phyloP scores from a whole-genome alignment of 2,888 invertebrate species.

The Drosophila anomelani region DNA sequence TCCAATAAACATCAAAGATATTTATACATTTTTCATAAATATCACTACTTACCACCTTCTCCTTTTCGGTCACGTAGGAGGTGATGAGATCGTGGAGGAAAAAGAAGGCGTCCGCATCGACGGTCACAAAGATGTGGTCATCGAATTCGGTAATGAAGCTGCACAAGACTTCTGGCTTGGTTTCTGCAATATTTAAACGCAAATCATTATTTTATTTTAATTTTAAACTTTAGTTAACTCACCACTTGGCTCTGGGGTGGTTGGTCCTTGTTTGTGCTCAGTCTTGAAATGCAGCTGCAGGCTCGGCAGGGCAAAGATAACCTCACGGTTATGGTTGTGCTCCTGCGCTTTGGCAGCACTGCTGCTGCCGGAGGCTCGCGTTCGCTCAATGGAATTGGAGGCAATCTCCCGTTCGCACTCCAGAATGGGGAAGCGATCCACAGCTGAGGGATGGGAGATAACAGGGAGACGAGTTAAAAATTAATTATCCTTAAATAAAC shows the following conservation, averaged over 20 bases:
- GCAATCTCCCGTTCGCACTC: conserved; percentile 90
- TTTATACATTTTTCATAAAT: background rate
- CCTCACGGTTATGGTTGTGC: conserved; percentile 94
- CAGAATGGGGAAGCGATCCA: conserved; percentile 95
- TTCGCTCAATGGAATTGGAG: conserved; percentile 86
- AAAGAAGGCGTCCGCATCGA: conserved; percentile 99
- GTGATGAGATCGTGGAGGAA: conserved; percentile 98
- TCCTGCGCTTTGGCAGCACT: conserved; percentile 88
- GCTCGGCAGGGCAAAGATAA: conserved; percentile 98
- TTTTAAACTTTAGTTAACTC: background rate
- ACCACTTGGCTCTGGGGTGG: conserved; percentile 89
- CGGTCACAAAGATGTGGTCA: conserved; percentile 98
- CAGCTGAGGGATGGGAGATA: conserved; percentile 86
- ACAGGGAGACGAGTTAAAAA: background rate
- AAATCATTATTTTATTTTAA: background rate
- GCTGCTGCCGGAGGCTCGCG: conserved; percentile 85
- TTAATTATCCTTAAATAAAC: background rate
- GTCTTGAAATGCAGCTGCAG: conserved; percentile 97
- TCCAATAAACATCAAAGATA: background rate
- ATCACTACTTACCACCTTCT: conserved; percentile 88
- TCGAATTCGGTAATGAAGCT: conserved; percentile 99
- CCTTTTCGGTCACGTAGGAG: conserved; percentile 97
- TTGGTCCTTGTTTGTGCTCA: conserved; percentile 92
- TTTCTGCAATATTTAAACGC: conserved; percentile 85
- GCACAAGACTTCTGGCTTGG: conserved; percentile 96